Percentiles rank a stretch among this genome's conserved stretches.
phyloP scores from a whole-genome alignment of 2,113 vertebrate genomes.

The Dromiciops gliroides region DNA sequence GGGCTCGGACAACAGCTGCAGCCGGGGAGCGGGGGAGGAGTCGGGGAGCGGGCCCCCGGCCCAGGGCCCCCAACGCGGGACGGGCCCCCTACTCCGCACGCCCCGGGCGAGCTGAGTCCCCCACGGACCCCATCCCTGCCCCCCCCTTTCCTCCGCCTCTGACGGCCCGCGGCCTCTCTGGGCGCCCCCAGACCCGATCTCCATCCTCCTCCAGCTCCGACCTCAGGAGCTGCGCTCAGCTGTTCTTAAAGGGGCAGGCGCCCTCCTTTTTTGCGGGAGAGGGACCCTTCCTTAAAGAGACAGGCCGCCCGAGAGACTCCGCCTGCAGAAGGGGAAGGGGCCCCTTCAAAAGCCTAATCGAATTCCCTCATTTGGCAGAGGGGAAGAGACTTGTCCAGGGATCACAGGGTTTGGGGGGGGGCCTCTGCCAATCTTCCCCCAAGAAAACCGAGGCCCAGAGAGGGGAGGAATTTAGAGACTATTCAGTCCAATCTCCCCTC shows the following conservation, averaged over 20 bases:
- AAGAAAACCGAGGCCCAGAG: not conserved
- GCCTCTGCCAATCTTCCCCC: not conserved
- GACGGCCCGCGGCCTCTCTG: too few species aligned
- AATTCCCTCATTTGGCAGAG: not conserved
- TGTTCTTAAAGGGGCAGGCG: not conserved
- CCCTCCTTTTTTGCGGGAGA: not conserved
- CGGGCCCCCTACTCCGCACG: not conserved
- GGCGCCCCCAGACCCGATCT: not conserved
- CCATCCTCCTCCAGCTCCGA: not conserved
- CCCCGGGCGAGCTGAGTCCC: too few species aligned
- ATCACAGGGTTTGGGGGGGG: not conserved
- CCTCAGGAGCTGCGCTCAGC: not conserved
- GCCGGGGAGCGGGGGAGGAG: conserved; percentile 42
- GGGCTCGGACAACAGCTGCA: conserved; percentile 64
- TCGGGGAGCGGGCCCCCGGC: conserved; percentile 75
- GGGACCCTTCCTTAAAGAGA: not conserved
- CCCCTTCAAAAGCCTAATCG: not conserved
- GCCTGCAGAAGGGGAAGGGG: not conserved
- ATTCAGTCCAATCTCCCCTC: not conserved
- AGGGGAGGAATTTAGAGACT: not conserved
- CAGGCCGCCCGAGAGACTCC: not conserved
- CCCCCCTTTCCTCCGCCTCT: too few species aligned
- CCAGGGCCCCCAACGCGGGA: too few species aligned
- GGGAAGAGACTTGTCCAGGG: not conserved
- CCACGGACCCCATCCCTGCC: too few species aligned